Percentiles rank a stretch among this genome's conserved stretches.
These are phyloP conservation scores for Eupithecia inturbata DNA, from an alignment of 2,888 invertebrate genomes.

Conservation along the genomic window DNA sequence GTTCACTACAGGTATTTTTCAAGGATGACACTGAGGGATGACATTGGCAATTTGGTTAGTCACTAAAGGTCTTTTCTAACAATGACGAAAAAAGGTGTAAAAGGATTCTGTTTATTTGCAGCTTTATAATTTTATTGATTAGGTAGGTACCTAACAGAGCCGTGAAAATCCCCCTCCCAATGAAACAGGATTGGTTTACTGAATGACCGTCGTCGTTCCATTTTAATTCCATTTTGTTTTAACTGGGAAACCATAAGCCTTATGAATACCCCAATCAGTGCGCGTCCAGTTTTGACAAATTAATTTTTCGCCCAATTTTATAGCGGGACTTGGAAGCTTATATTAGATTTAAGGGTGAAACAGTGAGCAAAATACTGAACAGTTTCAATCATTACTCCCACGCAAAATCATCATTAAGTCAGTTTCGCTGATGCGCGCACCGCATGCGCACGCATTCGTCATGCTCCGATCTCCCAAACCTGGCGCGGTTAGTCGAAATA, in stretches of 20 bases:
- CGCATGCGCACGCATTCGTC: too few relatives aligned
- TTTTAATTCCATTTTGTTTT: slow-evolving; percentile 13
- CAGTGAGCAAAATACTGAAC: background rate
- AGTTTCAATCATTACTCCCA: background rate
- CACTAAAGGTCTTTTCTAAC: background rate
- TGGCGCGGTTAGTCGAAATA: too few relatives aligned
- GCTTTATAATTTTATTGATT: background rate
- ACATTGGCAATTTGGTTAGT: background rate
- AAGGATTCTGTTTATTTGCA: too few relatives aligned
- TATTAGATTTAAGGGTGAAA: slow-evolving; percentile 10
- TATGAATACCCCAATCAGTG: slow-evolving; percentile 23
- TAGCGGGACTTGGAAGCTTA: background rate
- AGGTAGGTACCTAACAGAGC: background rate
- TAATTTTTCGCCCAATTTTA: slow-evolving; percentile 12
- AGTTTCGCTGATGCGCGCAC: too few relatives aligned
- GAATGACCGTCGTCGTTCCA: background rate
- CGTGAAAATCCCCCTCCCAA: background rate
- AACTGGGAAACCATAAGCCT: slow-evolving; percentile 13
- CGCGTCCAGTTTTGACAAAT: slow-evolving; percentile 20
- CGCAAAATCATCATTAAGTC: background rate
- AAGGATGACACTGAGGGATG: background rate
- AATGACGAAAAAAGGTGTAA: background rate
- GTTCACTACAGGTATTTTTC: too few relatives aligned
- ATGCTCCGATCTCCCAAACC: too few relatives aligned
- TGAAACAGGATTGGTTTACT: slow-evolving; percentile 8